phyloP scores from a whole-genome alignment of 2,888 invertebrate genomes.

The Tetheella fluctuosa region DNA sequence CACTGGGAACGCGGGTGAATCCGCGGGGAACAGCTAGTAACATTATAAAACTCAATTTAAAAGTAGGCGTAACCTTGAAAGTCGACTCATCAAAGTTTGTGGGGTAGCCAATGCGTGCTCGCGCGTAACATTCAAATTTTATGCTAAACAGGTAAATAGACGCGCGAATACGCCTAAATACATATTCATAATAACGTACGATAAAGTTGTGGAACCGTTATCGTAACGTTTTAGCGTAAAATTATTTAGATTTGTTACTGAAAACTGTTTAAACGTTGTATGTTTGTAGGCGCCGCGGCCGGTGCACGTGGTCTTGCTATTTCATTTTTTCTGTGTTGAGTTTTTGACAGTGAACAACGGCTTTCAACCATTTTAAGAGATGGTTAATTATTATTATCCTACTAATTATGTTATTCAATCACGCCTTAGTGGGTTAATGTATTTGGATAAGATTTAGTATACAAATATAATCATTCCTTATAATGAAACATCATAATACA shows the following conservation, averaged over 20 bases:
- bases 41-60: conserved; percentile 13
- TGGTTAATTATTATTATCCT: too few relatives aligned
- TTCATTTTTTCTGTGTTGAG: not conserved
- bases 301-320: not conserved
- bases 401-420: too few relatives aligned
- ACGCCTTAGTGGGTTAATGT: too few relatives aligned
- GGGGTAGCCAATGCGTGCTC: conserved; percentile 29
- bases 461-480: too few relatives aligned
- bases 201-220: conserved; percentile 16
- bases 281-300: not conserved
- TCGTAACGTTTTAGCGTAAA: not conserved
- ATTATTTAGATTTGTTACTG: conserved; percentile 12
- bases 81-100: conserved; percentile 40
- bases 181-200: conserved; percentile 21
- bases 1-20: too few relatives aligned
- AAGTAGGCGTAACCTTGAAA: conserved; percentile 34
- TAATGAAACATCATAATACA: too few relatives aligned
- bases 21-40: too few relatives aligned
- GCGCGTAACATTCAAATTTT: conserved; percentile 38
- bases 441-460: too few relatives aligned
- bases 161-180: conserved; percentile 26
- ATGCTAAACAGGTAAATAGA: conserved; percentile 45
- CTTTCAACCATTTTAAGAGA: too few relatives aligned
- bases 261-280: conserved; percentile 1
- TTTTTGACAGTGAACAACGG: too few relatives aligned